phyloP scores from a whole-genome alignment of 2,888 invertebrate genomes.

The Nephrotoma appendiculata region DNA sequence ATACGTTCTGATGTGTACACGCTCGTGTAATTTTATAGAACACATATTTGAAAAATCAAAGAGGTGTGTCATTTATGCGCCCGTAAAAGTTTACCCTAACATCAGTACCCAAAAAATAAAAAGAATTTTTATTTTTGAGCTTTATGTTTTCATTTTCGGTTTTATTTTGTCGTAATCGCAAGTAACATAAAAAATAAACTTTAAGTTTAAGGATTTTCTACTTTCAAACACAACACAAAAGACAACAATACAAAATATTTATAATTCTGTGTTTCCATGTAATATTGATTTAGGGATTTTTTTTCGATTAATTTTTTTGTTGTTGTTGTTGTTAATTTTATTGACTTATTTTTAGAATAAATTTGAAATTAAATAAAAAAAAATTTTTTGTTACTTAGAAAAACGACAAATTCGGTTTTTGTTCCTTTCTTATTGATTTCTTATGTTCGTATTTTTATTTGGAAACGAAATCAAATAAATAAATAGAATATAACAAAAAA shows the following conservation, averaged over 20 bases:
- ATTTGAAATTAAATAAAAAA: not conserved
- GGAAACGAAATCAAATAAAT: not conserved
- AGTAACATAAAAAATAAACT: not conserved
- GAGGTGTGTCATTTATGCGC: not conserved
- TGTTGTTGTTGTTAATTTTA: not conserved
- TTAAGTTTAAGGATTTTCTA: not conserved
- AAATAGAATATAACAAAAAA: not conserved
- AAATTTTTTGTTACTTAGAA: not conserved
- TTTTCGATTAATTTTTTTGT: not conserved
- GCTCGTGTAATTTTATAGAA: too few relatives aligned
- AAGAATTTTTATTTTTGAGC: too few relatives aligned
- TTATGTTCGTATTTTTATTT: not conserved
- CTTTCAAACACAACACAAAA: not conserved
- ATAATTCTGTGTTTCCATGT: not conserved
- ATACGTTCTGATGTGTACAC: too few relatives aligned
- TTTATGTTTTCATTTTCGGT: too few relatives aligned
- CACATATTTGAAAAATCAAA: not conserved
- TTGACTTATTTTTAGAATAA: not conserved
- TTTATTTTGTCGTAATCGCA: too few relatives aligned
- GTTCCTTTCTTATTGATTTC: not conserved
- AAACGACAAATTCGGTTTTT: not conserved
- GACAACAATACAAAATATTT: not conserved
- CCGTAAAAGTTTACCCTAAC: not conserved
- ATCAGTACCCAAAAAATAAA: too few relatives aligned
- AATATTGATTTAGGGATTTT: not conserved